phyloP scores from a whole-genome alignment of 2,888 invertebrate species.

The Callyntrura guangdongensis region DNA sequence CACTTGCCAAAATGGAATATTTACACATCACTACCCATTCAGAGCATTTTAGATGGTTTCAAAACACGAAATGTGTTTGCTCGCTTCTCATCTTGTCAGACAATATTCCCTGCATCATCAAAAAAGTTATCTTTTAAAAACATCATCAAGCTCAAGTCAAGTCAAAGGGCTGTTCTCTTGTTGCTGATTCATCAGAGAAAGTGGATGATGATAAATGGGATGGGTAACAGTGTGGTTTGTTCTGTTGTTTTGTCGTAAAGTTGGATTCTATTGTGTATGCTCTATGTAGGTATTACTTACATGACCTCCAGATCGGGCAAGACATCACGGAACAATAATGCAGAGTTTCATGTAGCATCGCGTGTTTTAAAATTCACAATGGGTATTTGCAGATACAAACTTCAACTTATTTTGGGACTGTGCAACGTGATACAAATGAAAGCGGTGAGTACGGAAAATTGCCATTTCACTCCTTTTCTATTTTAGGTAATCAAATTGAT shows the following conservation, averaged over 20 bases:
- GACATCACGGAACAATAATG: too few species aligned
- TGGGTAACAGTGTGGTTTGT: slow-evolving; percentile 34
- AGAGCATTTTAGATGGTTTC: slow-evolving; percentile 70
- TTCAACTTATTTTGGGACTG: too few species aligned
- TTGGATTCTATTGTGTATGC: too few species aligned
- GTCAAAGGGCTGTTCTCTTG: slow-evolving; percentile 32
- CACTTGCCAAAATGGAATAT: slow-evolving; percentile 78
- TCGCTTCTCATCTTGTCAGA: slow-evolving; percentile 3
- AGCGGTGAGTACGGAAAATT: too few species aligned
- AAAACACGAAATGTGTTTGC: slow-evolving; percentile 61
- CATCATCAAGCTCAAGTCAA: background rate
- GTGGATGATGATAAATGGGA: slow-evolving; percentile 74
- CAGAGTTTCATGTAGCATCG: too few species aligned
- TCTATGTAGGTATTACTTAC: too few species aligned
- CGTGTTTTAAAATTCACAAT: too few species aligned
- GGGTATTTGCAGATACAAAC: too few species aligned
- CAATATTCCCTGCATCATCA: background rate
- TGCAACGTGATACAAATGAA: too few species aligned
- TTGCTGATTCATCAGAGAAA: slow-evolving; percentile 70
- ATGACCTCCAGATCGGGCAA: too few species aligned
- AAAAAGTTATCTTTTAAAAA: slow-evolving; percentile 1
- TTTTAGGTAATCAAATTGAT: too few species aligned
- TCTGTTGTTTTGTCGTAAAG: background rate
- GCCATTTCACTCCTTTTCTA: too few species aligned
- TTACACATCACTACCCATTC: slow-evolving; percentile 76